Evolutionary conservation across 2,888 invertebrate genomes (phyloP).

Genomic region (Nipponacmea schrenckii): DNA sequence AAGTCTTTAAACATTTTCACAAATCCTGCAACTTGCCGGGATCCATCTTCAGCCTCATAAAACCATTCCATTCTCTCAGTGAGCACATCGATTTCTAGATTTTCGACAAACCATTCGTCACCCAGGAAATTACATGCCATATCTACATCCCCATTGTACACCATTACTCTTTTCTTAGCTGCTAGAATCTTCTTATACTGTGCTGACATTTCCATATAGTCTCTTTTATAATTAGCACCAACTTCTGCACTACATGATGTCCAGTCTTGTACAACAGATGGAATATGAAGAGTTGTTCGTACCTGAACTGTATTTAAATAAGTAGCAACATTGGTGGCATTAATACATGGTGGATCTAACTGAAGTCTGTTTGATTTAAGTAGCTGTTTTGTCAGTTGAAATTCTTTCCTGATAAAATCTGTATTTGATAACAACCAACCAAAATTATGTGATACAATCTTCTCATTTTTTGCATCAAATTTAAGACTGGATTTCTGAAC

Average conservation of each 20-base stretch:
- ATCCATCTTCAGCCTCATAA: slow-evolving; percentile 37
- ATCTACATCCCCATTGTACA: slow-evolving; percentile 71
- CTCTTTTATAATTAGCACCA: background rate
- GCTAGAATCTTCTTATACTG: slow-evolving; percentile 55
- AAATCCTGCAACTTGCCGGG: slow-evolving; percentile 58
- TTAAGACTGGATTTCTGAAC: slow-evolving; percentile 6
- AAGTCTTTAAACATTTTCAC: slow-evolving; percentile 48
- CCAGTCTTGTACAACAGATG: slow-evolving; percentile 51
- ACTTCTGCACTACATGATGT: slow-evolving; percentile 58
- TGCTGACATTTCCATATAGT: slow-evolving; percentile 48
- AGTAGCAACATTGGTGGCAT: slow-evolving; percentile 36
- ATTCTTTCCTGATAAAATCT: slow-evolving; percentile 18
- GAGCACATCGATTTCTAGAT: slow-evolving; percentile 42
- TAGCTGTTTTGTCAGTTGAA: slow-evolving; percentile 21
- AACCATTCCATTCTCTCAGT: slow-evolving; percentile 44
- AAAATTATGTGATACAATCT: slow-evolving; percentile 30
- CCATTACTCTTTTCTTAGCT: slow-evolving; percentile 59
- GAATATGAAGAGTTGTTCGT: slow-evolving; percentile 62
- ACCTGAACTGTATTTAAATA: slow-evolving; percentile 73
- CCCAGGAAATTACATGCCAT: slow-evolving; percentile 71
- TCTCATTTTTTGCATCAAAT: slow-evolving; percentile 13
- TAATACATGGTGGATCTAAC: slow-evolving; percentile 59
- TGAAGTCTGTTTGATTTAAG: slow-evolving; percentile 25
- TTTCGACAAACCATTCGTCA: slow-evolving; percentile 69
- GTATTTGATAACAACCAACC: slow-evolving; percentile 28